Evolutionary conservation across 2,797 vertebrate genomes (phyloP).

Genomic region (Carcharodon carcharias): DNA sequence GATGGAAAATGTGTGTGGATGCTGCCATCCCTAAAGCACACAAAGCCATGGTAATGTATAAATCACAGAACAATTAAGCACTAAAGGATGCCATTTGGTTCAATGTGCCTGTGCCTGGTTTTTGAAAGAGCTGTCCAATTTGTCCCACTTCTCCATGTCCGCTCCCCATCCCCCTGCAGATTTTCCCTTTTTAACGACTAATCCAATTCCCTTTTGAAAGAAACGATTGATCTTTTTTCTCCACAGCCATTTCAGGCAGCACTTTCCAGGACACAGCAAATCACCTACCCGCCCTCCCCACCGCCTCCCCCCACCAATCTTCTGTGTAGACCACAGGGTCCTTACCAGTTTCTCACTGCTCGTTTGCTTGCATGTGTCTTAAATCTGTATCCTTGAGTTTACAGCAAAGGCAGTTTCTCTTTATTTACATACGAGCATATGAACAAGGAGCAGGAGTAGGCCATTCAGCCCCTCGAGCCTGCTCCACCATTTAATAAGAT

Average conservation of each 20-base stretch:
- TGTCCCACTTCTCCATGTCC: not conserved
- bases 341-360: too few relatives aligned
- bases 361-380: not conserved
- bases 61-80: not conserved
- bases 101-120: not conserved
- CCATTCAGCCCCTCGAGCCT: too few relatives aligned
- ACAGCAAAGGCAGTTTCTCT: too few relatives aligned
- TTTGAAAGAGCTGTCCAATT: not conserved
- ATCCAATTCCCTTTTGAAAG: not conserved
- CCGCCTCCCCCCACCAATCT: too few relatives aligned
- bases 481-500: too few relatives aligned
- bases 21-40: slow-evolving; percentile 46
- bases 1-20: slow-evolving; percentile 52
- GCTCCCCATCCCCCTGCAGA: not conserved
- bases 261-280: not conserved
- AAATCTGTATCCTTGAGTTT: not conserved
- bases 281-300: too few relatives aligned
- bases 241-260: not conserved
- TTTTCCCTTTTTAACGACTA: not conserved
- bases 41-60: slow-evolving; percentile 50
- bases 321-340: not conserved
- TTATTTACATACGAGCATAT: too few relatives aligned
- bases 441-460: too few relatives aligned
- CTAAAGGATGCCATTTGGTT: not conserved
- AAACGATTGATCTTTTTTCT: not conserved